Evolutionary conservation across 2,797 vertebrate genomes (phyloP).

Genomic region (Chelon auratus): DNA sequence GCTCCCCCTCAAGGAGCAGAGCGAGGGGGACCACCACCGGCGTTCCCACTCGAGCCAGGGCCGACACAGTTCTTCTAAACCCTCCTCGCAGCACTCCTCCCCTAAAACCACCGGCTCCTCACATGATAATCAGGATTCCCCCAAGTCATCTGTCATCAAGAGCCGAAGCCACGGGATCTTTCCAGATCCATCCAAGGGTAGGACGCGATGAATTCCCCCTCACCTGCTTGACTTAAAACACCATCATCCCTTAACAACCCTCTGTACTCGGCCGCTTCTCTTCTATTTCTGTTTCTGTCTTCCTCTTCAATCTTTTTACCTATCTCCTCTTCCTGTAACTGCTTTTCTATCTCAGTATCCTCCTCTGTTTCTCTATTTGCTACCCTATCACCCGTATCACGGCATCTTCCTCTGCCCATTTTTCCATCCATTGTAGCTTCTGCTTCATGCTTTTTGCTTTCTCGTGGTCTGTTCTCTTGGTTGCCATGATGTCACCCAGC

Average conservation of each 20-base stretch:
- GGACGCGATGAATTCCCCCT: slow-evolving; percentile 60
- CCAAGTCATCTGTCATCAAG: slow-evolving; percentile 97
- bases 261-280: slow-evolving; percentile 23
- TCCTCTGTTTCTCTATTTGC: slow-evolving; percentile 38
- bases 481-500: slow-evolving; percentile 73
- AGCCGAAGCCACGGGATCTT: slow-evolving; percentile 98
- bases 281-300: slow-evolving; percentile 17
- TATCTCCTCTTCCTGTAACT: slow-evolving; percentile 38
- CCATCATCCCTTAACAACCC: slow-evolving; percentile 32
- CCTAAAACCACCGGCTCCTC: slow-evolving; percentile 87
- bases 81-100: slow-evolving; percentile 87
- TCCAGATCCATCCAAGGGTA: slow-evolving; percentile 98
- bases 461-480: slow-evolving; percentile 71
- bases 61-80: slow-evolving; percentile 91
- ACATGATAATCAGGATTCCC: slow-evolving; percentile 88
- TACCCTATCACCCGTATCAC: slow-evolving; percentile 17
- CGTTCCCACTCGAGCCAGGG: slow-evolving; percentile 91
- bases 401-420: slow-evolving; percentile 45
- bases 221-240: slow-evolving; percentile 43
- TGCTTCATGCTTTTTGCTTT: slow-evolving; percentile 80
- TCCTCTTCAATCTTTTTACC: slow-evolving; percentile 11
- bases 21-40: slow-evolving; percentile 92
- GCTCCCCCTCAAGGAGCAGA: slow-evolving; percentile 95
- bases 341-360: slow-evolving; percentile 26
- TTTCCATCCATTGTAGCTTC: slow-evolving; percentile 74